Evolutionary conservation across 2,888 invertebrate genomes (phyloP).

Genomic region (Ischnus inquisitorius): DNA sequence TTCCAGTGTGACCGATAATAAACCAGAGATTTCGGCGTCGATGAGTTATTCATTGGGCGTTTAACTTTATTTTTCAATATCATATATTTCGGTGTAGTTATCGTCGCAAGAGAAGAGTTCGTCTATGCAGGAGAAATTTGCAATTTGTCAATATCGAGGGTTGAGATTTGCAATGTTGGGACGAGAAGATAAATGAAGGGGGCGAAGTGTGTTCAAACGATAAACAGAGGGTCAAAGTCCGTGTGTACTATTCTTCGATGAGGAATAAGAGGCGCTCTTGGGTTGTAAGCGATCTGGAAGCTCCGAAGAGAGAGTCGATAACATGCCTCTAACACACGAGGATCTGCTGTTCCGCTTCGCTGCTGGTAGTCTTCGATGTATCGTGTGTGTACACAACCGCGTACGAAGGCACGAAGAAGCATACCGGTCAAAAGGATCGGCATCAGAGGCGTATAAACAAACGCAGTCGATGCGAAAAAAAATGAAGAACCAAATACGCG

Average conservation of each 20-base stretch:
- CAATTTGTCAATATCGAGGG: not conserved
- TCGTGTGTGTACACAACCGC: not conserved
- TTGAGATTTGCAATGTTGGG: not conserved
- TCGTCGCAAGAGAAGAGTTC: not conserved
- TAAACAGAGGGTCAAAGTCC: slow-evolving; percentile 37
- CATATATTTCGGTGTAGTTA: not conserved
- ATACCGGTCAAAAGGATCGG: not conserved
- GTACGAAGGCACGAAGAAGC: not conserved
- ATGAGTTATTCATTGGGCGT: no score
- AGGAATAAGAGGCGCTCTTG: not conserved
- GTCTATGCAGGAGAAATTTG: not conserved
- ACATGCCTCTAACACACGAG: not conserved
- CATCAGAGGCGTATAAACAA: slow-evolving; percentile 32
- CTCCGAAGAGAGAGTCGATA: slow-evolving; percentile 1
- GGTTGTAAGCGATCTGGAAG: slow-evolving; percentile 45
- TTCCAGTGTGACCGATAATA: no score
- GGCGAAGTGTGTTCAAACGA: slow-evolving; percentile 48
- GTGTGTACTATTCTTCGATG: slow-evolving; percentile 44
- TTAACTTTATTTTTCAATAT: no score
- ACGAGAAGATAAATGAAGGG: slow-evolving; percentile 14
- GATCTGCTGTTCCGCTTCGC: not conserved
- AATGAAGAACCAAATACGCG: not conserved
- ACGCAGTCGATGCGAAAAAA: slow-evolving; percentile 10
- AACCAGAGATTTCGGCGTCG: no score
- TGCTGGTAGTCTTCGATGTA: not conserved